Evolutionary conservation across 2,888 invertebrate genomes (phyloP).

Genomic region (Pachydiplax longipennis): DNA sequence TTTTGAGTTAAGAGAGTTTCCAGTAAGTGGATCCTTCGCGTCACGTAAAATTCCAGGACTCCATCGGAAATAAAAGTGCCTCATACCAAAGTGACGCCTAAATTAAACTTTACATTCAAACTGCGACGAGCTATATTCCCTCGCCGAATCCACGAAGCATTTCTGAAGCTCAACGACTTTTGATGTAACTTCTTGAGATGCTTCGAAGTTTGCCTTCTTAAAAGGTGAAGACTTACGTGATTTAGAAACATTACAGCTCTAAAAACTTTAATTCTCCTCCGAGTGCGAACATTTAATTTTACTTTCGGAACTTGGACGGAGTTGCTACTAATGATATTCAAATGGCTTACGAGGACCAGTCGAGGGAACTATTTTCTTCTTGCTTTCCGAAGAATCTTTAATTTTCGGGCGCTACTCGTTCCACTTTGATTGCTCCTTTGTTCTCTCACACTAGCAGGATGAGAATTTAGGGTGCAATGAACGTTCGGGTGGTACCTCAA

Average conservation of each 20-base stretch:
- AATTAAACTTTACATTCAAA: no score
- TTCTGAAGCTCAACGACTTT: no score
- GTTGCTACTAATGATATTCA: background rate
- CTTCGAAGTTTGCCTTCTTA: background rate
- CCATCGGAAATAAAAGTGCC: no score
- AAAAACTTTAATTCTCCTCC: background rate
- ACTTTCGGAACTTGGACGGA: background rate
- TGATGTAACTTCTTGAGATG: no score
- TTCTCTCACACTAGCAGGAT: background rate
- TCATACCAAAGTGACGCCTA: no score
- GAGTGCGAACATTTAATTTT: background rate
- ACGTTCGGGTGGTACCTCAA: background rate
- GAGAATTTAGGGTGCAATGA: background rate
- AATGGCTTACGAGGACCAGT: background rate
- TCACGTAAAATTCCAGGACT: no score
- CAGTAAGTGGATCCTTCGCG: no score
- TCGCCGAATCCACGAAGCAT: no score
- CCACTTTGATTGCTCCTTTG: background rate
- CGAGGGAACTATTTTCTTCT: background rate
- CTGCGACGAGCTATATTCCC: no score
- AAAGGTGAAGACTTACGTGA: background rate
- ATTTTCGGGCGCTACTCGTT: background rate
- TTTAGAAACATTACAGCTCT: background rate
- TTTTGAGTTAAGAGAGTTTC: no score
- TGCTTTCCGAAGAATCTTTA: background rate